Conservation (phyloP, 1,140 invertebrate species). For the Drosophila dunni region DNA sequence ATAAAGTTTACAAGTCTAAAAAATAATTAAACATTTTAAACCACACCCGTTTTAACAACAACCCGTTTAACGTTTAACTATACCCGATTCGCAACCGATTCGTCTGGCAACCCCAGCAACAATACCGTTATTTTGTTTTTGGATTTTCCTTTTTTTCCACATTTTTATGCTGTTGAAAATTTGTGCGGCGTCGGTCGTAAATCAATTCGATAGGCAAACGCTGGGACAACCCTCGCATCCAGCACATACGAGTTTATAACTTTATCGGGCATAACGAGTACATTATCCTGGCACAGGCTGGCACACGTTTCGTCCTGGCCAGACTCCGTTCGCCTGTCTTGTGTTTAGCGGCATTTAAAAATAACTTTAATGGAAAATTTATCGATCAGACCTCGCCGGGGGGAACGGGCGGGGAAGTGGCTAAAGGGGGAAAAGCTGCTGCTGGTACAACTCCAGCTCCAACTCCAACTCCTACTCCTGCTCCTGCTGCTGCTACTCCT, state of each 20-base stretch:
- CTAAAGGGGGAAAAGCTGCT: slow-evolving; percentile 11
- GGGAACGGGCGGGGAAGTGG: not conserved
- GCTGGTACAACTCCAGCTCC: not conserved
- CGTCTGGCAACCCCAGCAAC: not conserved
- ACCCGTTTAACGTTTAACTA: not conserved
- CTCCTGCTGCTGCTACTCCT: slow-evolving; percentile 34
- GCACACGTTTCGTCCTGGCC: slow-evolving; percentile 58
- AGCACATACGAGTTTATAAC: slow-evolving; percentile 76
- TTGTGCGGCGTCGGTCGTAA: slow-evolving; percentile 67
- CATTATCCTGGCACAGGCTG: slow-evolving; percentile 79
- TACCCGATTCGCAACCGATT: slow-evolving; percentile 9
- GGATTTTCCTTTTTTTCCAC: too few relatives aligned
- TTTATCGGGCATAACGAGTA: slow-evolving; percentile 81
- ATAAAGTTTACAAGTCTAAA: too few relatives aligned
- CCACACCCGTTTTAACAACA: not conserved
- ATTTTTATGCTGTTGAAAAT: slow-evolving; percentile 20
- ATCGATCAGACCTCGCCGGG: slow-evolving; percentile 66
- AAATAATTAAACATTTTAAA: not conserved
- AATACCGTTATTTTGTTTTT: slow-evolving; percentile 13
- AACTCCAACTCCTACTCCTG: not conserved
- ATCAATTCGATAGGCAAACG: slow-evolving; percentile 64
- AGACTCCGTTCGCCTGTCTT: slow-evolving; percentile 30
- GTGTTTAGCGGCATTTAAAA: slow-evolving; percentile 82
- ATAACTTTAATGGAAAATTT: slow-evolving; percentile 84
- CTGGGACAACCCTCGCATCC: slow-evolving; percentile 42